Percentiles rank a stretch among this genome's conserved stretches.
Conservation (phyloP, 2,113 vertebrate genomes). For the Protobothrops mucrosquamatus region DNA sequence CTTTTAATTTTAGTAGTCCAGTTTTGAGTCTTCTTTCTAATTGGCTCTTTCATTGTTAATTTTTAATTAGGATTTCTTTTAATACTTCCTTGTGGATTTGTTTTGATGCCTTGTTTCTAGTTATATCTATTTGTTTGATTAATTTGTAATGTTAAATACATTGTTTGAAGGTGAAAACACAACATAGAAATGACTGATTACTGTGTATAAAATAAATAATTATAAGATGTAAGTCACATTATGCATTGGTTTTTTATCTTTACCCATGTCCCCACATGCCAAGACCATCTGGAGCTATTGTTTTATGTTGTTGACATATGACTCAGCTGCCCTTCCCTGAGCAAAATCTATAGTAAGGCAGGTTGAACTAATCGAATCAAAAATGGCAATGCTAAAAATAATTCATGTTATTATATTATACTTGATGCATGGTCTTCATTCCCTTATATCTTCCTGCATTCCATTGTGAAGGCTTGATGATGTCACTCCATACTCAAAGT, state of each 20-base stretch:
- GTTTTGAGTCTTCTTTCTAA: background rate
- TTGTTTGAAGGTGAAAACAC: background rate
- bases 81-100: background rate
- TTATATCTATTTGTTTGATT: background rate
- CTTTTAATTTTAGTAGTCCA: background rate
- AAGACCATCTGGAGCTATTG: background rate
- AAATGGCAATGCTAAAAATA: slow-evolving; percentile 17
- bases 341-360: background rate
- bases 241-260: background rate
- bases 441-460: slow-evolving; percentile 9
- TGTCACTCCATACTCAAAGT: background rate
- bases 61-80: background rate
- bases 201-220: background rate
- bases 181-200: background rate
- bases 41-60: background rate
- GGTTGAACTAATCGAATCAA: slow-evolving; percentile 2
- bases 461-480: slow-evolving; percentile 3
- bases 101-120: background rate
- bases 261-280: background rate
- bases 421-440: background rate
- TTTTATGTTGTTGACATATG: slow-evolving; percentile 10
- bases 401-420: background rate
- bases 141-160: background rate
- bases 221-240: background rate
- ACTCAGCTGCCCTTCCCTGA: slow-evolving; percentile 3